Percentiles rank a stretch among this genome's conserved stretches.
Evolutionary conservation across 1,140 invertebrate genomes (phyloP).

Genomic region (Oryzaephilus surinamensis): DNA sequence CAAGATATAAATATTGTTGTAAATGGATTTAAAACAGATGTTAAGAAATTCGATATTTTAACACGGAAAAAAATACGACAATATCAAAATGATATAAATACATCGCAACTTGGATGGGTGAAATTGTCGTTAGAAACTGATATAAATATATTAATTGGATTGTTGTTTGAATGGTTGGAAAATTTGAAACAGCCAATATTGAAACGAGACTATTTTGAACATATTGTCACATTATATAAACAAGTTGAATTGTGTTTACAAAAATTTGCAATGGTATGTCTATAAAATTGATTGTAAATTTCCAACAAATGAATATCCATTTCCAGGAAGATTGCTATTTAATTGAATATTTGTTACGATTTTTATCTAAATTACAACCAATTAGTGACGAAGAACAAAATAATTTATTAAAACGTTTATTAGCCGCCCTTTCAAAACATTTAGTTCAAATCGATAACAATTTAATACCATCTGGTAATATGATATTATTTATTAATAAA

Average conservation of each 20-base stretch:
- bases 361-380: slow-evolving; percentile 54
- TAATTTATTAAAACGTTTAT: slow-evolving; percentile 48
- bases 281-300: slow-evolving; percentile 6
- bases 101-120: slow-evolving; percentile 53
- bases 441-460: slow-evolving; percentile 43
- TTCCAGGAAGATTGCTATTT: slow-evolving; percentile 52
- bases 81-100: slow-evolving; percentile 54
- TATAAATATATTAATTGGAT: slow-evolving; percentile 45
- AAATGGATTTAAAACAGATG: slow-evolving; percentile 40
- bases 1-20: slow-evolving; percentile 20
- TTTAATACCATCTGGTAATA: slow-evolving; percentile 40
- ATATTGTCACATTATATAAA: slow-evolving; percentile 50
- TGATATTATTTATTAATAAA: slow-evolving; percentile 4
- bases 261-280: slow-evolving; percentile 48
- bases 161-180: slow-evolving; percentile 63
- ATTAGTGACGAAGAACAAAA: slow-evolving; percentile 41
- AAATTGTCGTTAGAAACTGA: slow-evolving; percentile 55
- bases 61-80: slow-evolving; percentile 40
- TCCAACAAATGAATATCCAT: slow-evolving; percentile 10
- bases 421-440: slow-evolving; percentile 56
- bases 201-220: slow-evolving; percentile 53
- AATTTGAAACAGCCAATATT: slow-evolving; percentile 55
- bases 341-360: slow-evolving; percentile 62
- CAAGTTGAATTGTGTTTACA: slow-evolving; percentile 49
- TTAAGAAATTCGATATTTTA: slow-evolving; percentile 43